Evolutionary conservation across 2,113 vertebrate species (phyloP).

Genomic region (Microtus oregoni): DNA sequence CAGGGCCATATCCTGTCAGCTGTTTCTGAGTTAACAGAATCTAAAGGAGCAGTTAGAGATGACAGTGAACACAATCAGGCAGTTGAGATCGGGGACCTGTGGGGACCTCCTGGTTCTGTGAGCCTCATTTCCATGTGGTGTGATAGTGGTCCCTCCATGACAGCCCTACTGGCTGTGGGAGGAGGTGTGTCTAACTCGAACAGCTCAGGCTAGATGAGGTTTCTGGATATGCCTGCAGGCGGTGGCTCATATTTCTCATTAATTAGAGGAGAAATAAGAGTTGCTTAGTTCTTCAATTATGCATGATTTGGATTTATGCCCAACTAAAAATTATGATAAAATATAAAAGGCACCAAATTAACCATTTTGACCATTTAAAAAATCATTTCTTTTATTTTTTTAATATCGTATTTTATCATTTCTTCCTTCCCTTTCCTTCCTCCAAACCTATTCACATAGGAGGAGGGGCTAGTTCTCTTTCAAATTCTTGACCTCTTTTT

Average conservation of each 20-base stretch:
- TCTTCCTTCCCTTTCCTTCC: neutral
- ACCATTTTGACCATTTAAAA: neutral
- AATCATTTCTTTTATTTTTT: neutral
- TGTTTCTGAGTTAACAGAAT: conserved; percentile 71
- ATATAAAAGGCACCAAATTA: neutral
- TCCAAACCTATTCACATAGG: neutral
- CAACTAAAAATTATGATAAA: neutral
- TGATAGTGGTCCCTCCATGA: conserved; percentile 54
- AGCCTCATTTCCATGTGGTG: conserved; percentile 63
- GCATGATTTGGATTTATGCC: neutral
- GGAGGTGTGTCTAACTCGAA: conserved; percentile 10
- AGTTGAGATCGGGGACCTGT: conserved; percentile 76
- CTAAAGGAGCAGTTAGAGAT: conserved; percentile 69
- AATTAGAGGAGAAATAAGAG: conserved; percentile 62
- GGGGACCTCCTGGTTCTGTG: conserved; percentile 71
- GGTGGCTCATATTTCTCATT: conserved; percentile 57
- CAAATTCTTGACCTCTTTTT: neutral
- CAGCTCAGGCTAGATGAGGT: conserved; percentile 69
- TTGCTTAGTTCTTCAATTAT: conserved; percentile 2
- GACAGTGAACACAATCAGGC: conserved; percentile 69
- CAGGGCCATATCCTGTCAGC: conserved; percentile 70
- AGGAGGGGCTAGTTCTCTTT: neutral
- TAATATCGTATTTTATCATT: neutral
- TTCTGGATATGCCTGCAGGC: neutral
- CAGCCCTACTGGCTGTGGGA: conserved; percentile 37